These are phyloP conservation scores for Eulemur albifrons DNA, from an alignment of 2,797 vertebrate species.

Conservation along the genomic window DNA sequence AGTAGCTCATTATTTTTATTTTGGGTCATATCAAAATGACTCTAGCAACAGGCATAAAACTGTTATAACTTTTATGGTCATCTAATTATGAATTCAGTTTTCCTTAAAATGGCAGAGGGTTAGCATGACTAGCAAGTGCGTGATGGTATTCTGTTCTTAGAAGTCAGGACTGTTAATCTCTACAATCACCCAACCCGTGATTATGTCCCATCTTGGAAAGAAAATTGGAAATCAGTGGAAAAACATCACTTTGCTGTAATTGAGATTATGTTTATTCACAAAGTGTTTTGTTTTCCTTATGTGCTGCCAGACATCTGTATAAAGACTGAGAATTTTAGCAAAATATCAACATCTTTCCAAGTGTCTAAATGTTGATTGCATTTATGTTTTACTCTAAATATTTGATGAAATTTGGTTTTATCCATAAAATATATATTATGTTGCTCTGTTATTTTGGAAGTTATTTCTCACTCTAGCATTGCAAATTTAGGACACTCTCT, in stretches of 20 bases:
- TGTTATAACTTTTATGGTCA: not conserved
- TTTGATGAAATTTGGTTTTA: conserved; percentile 51
- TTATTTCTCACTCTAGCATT: not conserved
- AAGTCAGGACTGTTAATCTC: not conserved
- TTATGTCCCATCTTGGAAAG: conserved; percentile 25
- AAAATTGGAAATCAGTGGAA: conserved; percentile 49
- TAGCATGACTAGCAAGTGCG: not conserved
- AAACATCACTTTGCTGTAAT: conserved; percentile 60
- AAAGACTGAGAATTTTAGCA: conserved; percentile 39
- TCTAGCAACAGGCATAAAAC: not conserved
- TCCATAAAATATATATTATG: not conserved
- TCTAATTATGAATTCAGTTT: not conserved
- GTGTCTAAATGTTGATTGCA: conserved; percentile 38
- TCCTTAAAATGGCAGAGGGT: not conserved
- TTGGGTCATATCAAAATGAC: not conserved
- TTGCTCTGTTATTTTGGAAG: not conserved
- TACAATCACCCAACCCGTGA: not conserved
- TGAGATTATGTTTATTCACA: conserved; percentile 70
- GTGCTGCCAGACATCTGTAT: conserved; percentile 65
- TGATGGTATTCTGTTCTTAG: not conserved
- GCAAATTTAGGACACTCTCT: not conserved
- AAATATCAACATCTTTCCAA: conserved; percentile 65
- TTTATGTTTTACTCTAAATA: conserved; percentile 61
- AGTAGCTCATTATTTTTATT: not conserved
- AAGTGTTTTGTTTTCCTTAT: conserved; percentile 64